Base-by-base conservation (phyloP, 2,797 vertebrate genomes). In the Echiichthys vipera region DNA sequence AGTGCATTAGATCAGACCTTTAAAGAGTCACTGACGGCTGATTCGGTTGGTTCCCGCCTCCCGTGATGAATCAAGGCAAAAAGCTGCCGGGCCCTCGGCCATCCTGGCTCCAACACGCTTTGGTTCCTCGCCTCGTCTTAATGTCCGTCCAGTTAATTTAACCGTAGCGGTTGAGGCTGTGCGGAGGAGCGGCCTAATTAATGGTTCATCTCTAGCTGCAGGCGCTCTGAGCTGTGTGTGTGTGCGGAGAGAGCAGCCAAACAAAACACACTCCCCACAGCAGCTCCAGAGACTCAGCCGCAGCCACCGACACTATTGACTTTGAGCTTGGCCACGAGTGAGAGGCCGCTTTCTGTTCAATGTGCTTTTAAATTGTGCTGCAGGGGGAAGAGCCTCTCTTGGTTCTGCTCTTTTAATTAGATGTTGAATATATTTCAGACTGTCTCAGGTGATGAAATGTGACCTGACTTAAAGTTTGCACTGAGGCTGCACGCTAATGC, bases 111-210 rank as follows among this genome's bases (percentile, higher is more conserved):
- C 32, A 78, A 15, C 42, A 24, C 22, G 25, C 55, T 77, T 85
- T 74, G 65, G 57, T 68, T 72, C 13, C 13, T 36, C 4, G 11
- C 5, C 76, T 65, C 22, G 43, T 83, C 80, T 79, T 82, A 55
- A 80, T 77, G 77, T 67, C 54, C 12, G 61, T 75, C 83, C 83
- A 73, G 81, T 62, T 80, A 75, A 81, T 85, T 80, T 74, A 62
- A 82, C 40, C 36, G 43, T 39, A 74, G 75, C 72, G 61, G 78
- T 67, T 27, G 71, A 82, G 62, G 68, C 68, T 47, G 58, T 62
- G 70, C 24, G 42, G 58, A 67, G 58, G 47, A 18, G 59, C 64
- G 40, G 53, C 40, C 68, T 81, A 79, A 81, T 81, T 84, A 77
- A 81, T 65, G 61, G 69, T 24, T 59, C 2, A 18, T 24, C 24